A percentile compares a stretch with the other conserved stretches of the same genome.
Evolutionary conservation across 2,888 invertebrate species (phyloP).

Genomic region (Cartodere bifasciata): DNA sequence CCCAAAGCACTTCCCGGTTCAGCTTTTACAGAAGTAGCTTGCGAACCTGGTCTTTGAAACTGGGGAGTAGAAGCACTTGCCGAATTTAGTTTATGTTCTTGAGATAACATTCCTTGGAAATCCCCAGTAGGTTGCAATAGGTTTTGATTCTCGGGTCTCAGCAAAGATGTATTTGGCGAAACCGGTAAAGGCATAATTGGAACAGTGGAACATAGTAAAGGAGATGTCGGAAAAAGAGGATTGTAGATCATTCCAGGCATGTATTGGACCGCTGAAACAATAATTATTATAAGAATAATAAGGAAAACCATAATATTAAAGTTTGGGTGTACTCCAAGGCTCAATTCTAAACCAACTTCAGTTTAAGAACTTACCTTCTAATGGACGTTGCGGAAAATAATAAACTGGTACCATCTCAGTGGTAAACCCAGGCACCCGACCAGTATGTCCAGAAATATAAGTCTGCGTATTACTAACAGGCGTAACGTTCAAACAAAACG

Average conservation of each 20-base stretch:
- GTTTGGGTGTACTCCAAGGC: no score
- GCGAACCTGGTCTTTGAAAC: constrained; percentile 36
- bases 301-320: no score
- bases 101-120: no score
- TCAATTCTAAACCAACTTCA: no score
- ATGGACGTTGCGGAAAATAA: constrained; percentile 35
- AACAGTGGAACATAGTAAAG: constrained; percentile 50
- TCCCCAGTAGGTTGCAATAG: constrained; percentile 2
- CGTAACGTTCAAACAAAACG: constrained; percentile 41
- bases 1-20: constrained; percentile 40
- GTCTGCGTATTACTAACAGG: constrained; percentile 29
- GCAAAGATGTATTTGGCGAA: background rate
- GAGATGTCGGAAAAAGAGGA: constrained; percentile 38
- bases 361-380: no score
- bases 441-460: constrained; percentile 22
- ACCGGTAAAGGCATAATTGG: constrained; percentile 28
- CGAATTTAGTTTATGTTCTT: constrained; percentile 20
- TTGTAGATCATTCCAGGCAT: constrained; percentile 45
- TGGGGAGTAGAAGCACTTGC: constrained; percentile 19
- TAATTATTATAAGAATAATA: no score
- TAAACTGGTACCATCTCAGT: constrained; percentile 42
- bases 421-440: constrained; percentile 28
- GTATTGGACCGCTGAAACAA: no score
- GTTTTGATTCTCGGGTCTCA: constrained; percentile 1
- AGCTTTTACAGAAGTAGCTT: constrained; percentile 42